Base-by-base conservation (phyloP, 2,888 invertebrate species). In the Serripes groenlandicus region DNA sequence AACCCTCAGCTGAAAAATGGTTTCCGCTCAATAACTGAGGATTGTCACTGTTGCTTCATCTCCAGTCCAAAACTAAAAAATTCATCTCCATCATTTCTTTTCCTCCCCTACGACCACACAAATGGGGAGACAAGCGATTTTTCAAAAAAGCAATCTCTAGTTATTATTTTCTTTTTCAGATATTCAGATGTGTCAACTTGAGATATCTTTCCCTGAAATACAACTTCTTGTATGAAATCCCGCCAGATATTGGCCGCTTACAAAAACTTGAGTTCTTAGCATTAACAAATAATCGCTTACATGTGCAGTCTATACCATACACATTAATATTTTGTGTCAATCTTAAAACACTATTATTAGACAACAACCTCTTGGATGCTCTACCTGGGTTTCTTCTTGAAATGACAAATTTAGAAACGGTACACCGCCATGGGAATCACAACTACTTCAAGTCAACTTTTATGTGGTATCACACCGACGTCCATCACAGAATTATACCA, bases 381-480 rank as follows among this genome's bases (percentile, higher is more conserved):
- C 90, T 95, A 35, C 95, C 95, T 32, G 95, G 95, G 11, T 95
- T 95, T 88, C 90, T 95, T 49, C 90, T 95, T 42, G 88, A 92
- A 64, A 95, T 95, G 94, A 88, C 93, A 3, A 93, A 93, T 69
- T 90, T 95, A 23, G 91, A 93, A 73, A 95, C 95, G 34, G 95
- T 95, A n/a, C 94, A 95, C 92, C 93, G 95, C 37, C 95, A 95
- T 91, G 95, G 95, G 56, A 95, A 95, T 90, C 95, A 95, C 89
- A 95, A 95, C 87, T 95, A 95, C 86, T 95, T 95, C 89, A 95
- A 95, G 86, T 94, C 95, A 11, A 95, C 95, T 2, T 95, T 95
- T 84, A 95, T 95, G 94, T 95, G 95, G 95, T 95, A 95, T 84
- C 95, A 95, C 82, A 95, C 95, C 3, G 95, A 95, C 85, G 93